A percentile compares a stretch with the other conserved stretches of the same genome.
Conservation (phyloP, 2,888 invertebrate genomes). For the Teleogryllus oceanicus region DNA sequence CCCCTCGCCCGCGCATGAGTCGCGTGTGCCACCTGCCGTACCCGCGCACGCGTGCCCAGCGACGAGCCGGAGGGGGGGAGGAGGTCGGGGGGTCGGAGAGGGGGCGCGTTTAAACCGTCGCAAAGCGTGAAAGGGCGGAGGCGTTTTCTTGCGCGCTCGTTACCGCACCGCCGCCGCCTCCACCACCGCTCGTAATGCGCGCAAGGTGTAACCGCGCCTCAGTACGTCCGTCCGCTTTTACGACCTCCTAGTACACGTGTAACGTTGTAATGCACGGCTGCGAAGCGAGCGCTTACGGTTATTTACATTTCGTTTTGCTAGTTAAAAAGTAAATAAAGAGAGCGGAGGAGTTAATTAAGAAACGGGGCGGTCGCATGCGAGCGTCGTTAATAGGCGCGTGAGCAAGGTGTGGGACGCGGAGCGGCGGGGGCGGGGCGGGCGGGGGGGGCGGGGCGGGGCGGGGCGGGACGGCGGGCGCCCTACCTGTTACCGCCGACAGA, state of each 20-base stretch:
- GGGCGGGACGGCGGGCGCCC: background rate
- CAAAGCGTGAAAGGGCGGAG: background rate
- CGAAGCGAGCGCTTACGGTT: background rate
- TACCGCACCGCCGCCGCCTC: background rate
- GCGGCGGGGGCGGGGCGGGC: background rate
- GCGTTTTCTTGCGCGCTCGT: background rate
- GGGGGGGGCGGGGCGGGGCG: background rate
- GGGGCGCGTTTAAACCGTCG: background rate
- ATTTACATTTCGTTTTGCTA: background rate
- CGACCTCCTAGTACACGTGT: background rate
- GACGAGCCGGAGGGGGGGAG: too few species aligned
- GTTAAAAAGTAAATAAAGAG: conserved; percentile 1
- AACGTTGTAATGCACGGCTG: background rate
- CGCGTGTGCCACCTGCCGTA: too few species aligned
- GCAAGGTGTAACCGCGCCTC: background rate
- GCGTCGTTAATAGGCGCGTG: too few species aligned
- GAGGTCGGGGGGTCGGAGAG: too few species aligned
- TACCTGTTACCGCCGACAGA: too few species aligned
- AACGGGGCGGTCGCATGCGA: background rate
- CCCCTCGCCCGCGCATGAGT: too few species aligned
- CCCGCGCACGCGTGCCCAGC: too few species aligned
- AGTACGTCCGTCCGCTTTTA: background rate
- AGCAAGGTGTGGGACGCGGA: background rate
- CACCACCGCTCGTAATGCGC: background rate
- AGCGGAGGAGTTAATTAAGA: background rate